Percentiles rank a stretch among this genome's conserved stretches.
phyloP scores from a whole-genome alignment of 2,797 vertebrate species.

The Takifugu rubripes region DNA sequence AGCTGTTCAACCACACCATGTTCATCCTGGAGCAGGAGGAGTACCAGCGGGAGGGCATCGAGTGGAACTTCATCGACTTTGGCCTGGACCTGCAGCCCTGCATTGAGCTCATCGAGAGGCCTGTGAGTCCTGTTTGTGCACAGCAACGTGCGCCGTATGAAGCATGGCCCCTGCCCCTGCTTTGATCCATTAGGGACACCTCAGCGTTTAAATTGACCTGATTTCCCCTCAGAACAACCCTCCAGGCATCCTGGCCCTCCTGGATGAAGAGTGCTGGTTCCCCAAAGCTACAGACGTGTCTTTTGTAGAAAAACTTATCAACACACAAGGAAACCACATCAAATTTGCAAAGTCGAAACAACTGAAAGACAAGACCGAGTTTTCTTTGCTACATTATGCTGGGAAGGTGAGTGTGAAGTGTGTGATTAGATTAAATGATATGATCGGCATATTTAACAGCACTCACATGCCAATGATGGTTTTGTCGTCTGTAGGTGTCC shows the following conservation, averaged over 20 bases:
- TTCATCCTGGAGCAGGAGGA: conserved; percentile 94
- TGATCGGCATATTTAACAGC: neutral
- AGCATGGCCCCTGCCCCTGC: no score
- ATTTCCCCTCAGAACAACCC: conserved; percentile 87
- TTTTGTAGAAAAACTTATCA: conserved; percentile 92
- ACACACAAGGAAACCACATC: conserved; percentile 87
- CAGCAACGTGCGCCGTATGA: neutral
- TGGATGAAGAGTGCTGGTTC: conserved; percentile 99
- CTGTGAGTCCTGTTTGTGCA: conserved; percentile 66
- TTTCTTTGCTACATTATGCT: conserved; percentile 91
- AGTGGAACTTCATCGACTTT: conserved; percentile 96
- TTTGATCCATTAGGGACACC: no score
- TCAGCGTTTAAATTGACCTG: neutral
- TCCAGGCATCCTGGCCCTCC: conserved; percentile 90
- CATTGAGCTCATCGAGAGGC: conserved; percentile 85
- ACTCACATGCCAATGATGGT: no score
- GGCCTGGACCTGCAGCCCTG: conserved; percentile 80
- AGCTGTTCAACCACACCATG: conserved; percentile 97
- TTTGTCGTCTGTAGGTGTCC: conserved; percentile 79
- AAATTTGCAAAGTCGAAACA: conserved; percentile 96
- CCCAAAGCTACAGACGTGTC: conserved; percentile 95
- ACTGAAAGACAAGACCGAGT: conserved; percentile 94
- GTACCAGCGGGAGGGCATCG: conserved; percentile 92
- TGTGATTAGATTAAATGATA: neutral
- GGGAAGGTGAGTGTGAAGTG: conserved; percentile 80